Evolutionary conservation across 2,797 vertebrate genomes (phyloP), one percentile per base, ranked within the genome.

Genomic region (Clarias platycephalus): DNA sequence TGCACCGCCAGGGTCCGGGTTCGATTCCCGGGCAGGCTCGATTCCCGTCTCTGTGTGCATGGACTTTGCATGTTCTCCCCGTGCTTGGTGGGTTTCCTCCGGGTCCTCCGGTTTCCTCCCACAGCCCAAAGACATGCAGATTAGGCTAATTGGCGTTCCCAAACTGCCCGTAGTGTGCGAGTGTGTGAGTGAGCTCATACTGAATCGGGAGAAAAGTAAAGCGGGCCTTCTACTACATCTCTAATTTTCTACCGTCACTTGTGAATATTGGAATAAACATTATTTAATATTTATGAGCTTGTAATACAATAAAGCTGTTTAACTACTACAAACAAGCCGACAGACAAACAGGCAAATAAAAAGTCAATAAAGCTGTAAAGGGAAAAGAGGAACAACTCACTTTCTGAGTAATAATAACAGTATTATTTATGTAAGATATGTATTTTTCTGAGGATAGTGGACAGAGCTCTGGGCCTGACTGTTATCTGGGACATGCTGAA

Each of bases 401-500:
- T 57, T 75, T 34, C 2, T 49, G 2, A 49, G 2, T 49, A 49
- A 49, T 49, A 49, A 49, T 13, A 49, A 12, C 10, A 49, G 10
- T 49, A 49, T 49, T 49, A 49, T 20, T 4, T 31, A 53, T 53
- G 26, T 22, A 5, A 31, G 31, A 34, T 3, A 22, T 12, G 13
- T 49, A 12, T 49, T 49, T 49, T 49, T 49, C 15, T 8, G 44
- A 60, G 34, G 7, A 72, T 1, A 64, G 40, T 13, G 31, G 9
- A 44, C 49, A 20, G 40, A 63, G 72, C 8, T 63, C 66, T 83
- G 28, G n/a, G 80, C 37, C 72, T 34, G 37, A 7, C 64, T 74
- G 67, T 66, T 83, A 86, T 83, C 67, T 86, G 66, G 85, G 75
- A 66, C 85, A 86, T 66, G 57, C 28, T 71, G 66, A 18, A 8